Evolutionary conservation across 1,140 invertebrate genomes (phyloP).

Genomic region (Drosophila ironensis): DNA sequence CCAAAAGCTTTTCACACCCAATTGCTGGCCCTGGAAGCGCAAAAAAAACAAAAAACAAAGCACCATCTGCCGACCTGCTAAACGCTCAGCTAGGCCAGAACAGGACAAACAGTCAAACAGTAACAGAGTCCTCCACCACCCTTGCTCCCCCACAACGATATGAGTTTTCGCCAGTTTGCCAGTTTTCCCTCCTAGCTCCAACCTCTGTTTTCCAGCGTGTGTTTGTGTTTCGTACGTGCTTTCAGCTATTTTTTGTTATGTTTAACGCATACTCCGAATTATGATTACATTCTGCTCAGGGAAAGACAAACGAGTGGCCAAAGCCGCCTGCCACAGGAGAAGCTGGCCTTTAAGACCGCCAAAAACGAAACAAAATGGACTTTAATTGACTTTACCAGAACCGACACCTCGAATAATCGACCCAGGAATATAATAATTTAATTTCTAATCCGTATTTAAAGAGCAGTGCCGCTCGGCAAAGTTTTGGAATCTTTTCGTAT

Average conservation of each 20-base stretch:
- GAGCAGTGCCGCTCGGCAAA: too few species aligned
- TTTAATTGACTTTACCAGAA: too few species aligned
- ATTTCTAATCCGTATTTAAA: too few species aligned
- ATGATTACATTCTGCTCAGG: conserved; percentile 68
- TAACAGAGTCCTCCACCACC: background rate
- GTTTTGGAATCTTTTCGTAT: too few species aligned
- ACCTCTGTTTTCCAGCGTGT: conserved; percentile 13
- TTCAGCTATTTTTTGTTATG: conserved; percentile 76
- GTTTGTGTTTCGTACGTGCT: conserved; percentile 69
- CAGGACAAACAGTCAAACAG: background rate
- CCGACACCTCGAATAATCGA: too few species aligned
- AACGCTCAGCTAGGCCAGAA: conserved; percentile 6
- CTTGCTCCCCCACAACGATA: background rate
- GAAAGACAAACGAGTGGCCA: conserved; percentile 20
- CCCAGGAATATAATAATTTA: too few species aligned
- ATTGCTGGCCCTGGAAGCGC: conserved; percentile 46
- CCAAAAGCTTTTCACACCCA: conserved; percentile 75
- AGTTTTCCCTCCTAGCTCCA: too few species aligned
- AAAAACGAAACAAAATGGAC: too few species aligned
- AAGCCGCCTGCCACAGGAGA: background rate
- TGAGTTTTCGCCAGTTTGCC: background rate
- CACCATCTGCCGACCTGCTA: conserved; percentile 24
- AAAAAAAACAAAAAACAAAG: conserved; percentile 45
- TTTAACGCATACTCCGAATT: conserved; percentile 73
- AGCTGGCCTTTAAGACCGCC: too few species aligned